phyloP scores from a whole-genome alignment of 2,797 vertebrate species.

The Darevskia mixta region DNA sequence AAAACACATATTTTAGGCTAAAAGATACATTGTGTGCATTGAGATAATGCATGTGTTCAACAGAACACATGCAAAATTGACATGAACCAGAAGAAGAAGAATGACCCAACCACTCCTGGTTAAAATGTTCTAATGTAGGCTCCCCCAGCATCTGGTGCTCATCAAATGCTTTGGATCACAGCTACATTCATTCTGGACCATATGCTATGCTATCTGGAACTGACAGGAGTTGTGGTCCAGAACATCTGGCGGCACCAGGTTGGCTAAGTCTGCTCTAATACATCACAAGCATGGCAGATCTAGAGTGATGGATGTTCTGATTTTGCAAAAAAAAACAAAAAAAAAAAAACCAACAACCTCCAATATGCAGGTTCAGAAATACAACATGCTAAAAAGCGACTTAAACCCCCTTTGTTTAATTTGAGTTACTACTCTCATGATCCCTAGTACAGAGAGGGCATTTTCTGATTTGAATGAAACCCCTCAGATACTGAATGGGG shows the following conservation, averaged over 20 bases:
- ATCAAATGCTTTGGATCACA: not conserved
- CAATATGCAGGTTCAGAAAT: not conserved
- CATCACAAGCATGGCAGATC: not conserved
- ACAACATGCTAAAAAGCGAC: not conserved
- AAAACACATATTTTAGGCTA: too few relatives aligned
- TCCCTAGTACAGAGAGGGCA: not conserved
- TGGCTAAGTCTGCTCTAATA: not conserved
- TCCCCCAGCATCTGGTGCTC: too few relatives aligned
- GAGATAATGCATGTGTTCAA: too few relatives aligned
- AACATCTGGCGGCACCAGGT: not conserved
- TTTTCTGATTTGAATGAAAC: slow-evolving; percentile 7
- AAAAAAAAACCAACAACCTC: not conserved
- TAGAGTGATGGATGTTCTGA: not conserved
- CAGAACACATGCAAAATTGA: too few relatives aligned
- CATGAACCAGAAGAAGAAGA: too few relatives aligned
- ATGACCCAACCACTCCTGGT: too few relatives aligned
- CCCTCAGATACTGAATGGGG: slow-evolving; percentile 21
- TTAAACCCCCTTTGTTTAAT: not conserved
- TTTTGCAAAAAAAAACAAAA: not conserved
- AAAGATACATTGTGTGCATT: too few relatives aligned
- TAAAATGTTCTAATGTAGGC: not conserved
- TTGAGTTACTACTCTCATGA: not conserved
- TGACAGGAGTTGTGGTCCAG: not conserved
- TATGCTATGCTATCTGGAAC: not conserved
- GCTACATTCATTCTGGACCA: not conserved